A percentile compares a stretch with the other conserved stretches of the same genome.
Evolutionary conservation across 2,113 vertebrate genomes (phyloP).

Genomic region (Melanerpes formicivorus): DNA sequence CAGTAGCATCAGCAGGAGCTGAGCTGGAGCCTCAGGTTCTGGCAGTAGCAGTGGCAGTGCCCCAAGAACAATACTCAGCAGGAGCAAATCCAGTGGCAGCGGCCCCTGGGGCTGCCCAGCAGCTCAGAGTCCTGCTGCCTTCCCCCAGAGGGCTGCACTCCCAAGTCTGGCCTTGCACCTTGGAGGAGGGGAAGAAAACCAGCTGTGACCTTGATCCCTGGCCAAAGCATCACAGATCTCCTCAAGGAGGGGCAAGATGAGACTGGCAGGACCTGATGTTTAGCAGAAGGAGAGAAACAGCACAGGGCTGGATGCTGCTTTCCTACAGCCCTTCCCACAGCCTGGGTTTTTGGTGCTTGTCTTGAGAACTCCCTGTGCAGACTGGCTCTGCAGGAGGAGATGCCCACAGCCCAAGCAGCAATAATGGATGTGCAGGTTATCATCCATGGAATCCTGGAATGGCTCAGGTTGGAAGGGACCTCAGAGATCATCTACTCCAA

Average conservation of each 20-base stretch:
- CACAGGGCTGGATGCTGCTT: background rate
- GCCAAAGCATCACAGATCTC: background rate
- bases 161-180: background rate
- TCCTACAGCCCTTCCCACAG: background rate
- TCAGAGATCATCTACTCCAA: too few species aligned
- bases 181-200: background rate
- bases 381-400: background rate
- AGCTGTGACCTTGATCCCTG: background rate
- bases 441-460: too few species aligned
- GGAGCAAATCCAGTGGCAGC: background rate
- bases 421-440: background rate
- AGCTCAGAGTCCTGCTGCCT: background rate
- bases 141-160: background rate
- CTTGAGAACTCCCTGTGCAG: background rate
- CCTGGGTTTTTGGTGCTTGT: background rate
- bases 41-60: conserved; percentile 34
- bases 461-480: too few species aligned
- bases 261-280: rapidly evolving
- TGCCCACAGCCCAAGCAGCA: background rate
- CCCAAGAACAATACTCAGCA: conserved; percentile 1
- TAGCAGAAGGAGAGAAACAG: background rate
- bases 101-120: background rate
- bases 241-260: background rate
- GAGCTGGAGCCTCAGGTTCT: background rate
- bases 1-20: background rate